Conservation (phyloP, 2,797 vertebrate genomes). For the Falco berigora region DNA sequence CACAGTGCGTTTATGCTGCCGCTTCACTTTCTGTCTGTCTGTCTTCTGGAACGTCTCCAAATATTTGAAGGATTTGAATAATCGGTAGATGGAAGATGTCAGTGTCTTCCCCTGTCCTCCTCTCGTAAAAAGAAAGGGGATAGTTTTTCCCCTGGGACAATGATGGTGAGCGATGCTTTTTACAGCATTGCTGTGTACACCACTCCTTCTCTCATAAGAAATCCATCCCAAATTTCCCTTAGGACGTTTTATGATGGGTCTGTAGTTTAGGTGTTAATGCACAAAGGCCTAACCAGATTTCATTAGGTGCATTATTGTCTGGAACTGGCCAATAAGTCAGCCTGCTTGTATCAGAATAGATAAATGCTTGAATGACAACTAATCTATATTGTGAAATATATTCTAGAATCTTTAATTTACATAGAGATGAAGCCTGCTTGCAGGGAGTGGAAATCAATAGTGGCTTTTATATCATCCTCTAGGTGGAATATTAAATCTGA, state of each 20-base stretch:
- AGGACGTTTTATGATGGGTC: background rate
- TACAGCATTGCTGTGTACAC: background rate
- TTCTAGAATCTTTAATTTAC: conserved; percentile 38
- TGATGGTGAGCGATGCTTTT: background rate
- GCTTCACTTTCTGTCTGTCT: background rate
- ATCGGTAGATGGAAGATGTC: background rate
- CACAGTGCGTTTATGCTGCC: background rate
- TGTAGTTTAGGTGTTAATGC: background rate
- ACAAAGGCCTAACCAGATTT: background rate
- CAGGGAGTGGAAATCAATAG: conserved; percentile 42
- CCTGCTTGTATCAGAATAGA: background rate
- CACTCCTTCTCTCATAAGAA: background rate
- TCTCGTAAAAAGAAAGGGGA: background rate
- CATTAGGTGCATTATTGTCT: background rate
- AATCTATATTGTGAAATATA: conserved; percentile 14
- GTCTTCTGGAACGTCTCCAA: background rate
- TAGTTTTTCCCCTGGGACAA: background rate
- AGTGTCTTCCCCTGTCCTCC: background rate
- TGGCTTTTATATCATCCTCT: conserved; percentile 26
- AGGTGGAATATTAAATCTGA: background rate
- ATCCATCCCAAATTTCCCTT: background rate
- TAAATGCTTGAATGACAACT: background rate
- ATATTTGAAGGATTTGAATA: background rate
- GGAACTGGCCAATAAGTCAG: background rate
- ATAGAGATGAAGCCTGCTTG: conserved; percentile 30